Percentiles rank a stretch among this genome's conserved stretches.
These are phyloP conservation scores for Muraenolepis orangiensis DNA, from an alignment of 2,797 vertebrate genomes.

Conservation along the genomic window DNA sequence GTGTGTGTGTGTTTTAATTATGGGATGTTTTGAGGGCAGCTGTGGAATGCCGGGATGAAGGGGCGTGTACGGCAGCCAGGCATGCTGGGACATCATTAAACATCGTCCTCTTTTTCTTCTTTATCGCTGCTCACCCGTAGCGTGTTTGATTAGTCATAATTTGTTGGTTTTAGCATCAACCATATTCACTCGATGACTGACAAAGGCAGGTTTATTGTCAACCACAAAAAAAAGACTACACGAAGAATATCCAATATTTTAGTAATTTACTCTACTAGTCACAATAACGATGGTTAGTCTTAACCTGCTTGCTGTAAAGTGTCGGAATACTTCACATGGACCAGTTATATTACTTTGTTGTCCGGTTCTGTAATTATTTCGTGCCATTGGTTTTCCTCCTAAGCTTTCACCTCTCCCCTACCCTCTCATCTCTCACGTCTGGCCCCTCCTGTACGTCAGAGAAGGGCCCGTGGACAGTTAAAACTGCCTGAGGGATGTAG, in stretches of 20 bases:
- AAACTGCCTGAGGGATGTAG: conserved; percentile 24
- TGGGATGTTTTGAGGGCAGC: not conserved
- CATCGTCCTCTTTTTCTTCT: not conserved
- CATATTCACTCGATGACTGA: not conserved
- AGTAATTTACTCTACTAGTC: no score
- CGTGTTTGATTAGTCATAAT: not conserved
- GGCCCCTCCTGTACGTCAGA: not conserved
- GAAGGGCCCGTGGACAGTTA: conserved; percentile 42
- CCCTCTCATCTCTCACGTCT: conserved; percentile 8
- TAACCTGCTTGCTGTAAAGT: no score
- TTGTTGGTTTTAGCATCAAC: not conserved
- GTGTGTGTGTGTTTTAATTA: not conserved
- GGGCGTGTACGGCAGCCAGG: not conserved
- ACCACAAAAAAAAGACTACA: not conserved
- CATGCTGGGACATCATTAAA: not conserved
- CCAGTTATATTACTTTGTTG: not conserved
- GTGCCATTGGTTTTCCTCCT: not conserved
- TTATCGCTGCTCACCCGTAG: not conserved
- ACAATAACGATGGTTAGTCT: not conserved
- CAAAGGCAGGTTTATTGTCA: not conserved
- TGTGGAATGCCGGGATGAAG: not conserved
- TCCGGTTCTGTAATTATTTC: not conserved
- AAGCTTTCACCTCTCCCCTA: not conserved
- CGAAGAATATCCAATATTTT: not conserved
- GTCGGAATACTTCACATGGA: not conserved